A percentile compares a stretch with the other conserved stretches of the same genome.
Conservation (phyloP, 2,888 invertebrate species). For the Tetranychus truncatus region DNA sequence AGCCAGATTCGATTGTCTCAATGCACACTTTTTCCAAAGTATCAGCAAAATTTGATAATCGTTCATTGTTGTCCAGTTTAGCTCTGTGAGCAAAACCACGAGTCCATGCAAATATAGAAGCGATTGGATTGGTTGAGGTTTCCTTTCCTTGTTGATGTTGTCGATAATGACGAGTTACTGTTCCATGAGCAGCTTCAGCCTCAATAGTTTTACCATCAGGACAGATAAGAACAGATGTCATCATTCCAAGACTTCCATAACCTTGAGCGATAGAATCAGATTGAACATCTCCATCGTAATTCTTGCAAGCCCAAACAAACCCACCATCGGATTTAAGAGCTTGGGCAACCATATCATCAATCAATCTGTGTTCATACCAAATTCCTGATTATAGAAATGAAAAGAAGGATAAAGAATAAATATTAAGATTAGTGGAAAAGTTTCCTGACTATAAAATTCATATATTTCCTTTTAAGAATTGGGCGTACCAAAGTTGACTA, state of each 20-base stretch:
- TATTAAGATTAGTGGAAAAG: no score
- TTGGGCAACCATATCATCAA: conserved; percentile 98
- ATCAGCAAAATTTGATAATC: conserved; percentile 58
- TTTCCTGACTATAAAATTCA: no score
- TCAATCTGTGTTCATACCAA: conserved; percentile 95
- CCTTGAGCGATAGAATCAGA: conserved; percentile 96
- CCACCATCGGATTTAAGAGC: conserved; percentile 95
- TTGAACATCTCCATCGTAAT: conserved; percentile 97
- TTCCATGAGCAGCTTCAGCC: conserved; percentile 95
- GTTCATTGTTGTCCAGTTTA: conserved; percentile 65
- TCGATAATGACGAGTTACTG: conserved; percentile 72
- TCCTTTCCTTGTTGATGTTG: conserved; percentile 58
- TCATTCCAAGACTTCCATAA: conserved; percentile 55
- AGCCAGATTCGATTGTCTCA: conserved; percentile 79
- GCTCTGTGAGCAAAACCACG: conserved; percentile 80
- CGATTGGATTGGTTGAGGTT: conserved; percentile 96
- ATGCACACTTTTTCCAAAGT: conserved; percentile 74
- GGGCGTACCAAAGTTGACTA: no score
- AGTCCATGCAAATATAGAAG: conserved; percentile 96
- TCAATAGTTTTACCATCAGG: conserved; percentile 97
- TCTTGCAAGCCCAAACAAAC: conserved; percentile 99
- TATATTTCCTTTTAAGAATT: no score
- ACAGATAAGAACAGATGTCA: conserved; percentile 91
- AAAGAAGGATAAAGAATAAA: background rate
- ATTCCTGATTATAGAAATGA: conserved; percentile 36